These are phyloP conservation scores for Caenorhabditis sulstoni DNA, from an alignment of 2,888 invertebrate genomes.

Conservation along the genomic window DNA sequence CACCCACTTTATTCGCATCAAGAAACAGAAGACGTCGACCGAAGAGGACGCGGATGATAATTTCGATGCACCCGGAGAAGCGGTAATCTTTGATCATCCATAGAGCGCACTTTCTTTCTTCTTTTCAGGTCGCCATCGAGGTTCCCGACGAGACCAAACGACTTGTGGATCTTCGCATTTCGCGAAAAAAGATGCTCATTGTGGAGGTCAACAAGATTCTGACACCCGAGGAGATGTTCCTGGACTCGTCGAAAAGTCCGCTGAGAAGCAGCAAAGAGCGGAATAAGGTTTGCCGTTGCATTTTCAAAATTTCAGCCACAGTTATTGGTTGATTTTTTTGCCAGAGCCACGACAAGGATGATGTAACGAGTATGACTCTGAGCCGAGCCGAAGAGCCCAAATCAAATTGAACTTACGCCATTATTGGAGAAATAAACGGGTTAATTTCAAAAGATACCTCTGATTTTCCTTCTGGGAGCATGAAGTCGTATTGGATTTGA, in stretches of 20 bases:
- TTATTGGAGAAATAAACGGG: too few relatives aligned
- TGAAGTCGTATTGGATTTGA: conserved; percentile 69
- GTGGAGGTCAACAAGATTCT: neutral
- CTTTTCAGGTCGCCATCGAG: neutral
- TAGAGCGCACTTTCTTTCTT: neutral
- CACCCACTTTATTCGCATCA: neutral
- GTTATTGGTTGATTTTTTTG: too few relatives aligned
- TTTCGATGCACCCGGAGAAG: neutral
- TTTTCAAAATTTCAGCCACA: too few relatives aligned
- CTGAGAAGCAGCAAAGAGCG: too few relatives aligned
- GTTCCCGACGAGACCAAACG: neutral
- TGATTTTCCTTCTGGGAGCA: conserved; percentile 71
- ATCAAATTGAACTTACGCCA: too few relatives aligned
- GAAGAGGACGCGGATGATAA: neutral
- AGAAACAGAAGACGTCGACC: neutral
- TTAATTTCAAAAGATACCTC: conserved; percentile 29
- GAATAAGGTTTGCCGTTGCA: too few relatives aligned
- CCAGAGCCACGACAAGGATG: too few relatives aligned
- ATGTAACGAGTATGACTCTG: too few relatives aligned
- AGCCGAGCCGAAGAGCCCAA: too few relatives aligned
- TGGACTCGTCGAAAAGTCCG: too few relatives aligned
- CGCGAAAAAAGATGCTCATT: conserved; percentile 1
- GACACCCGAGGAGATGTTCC: too few relatives aligned
- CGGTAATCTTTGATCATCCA: neutral
- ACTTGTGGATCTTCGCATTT: neutral